Base-by-base conservation (phyloP, 2,888 invertebrate species). In the Acanthosepion esculentum region DNA sequence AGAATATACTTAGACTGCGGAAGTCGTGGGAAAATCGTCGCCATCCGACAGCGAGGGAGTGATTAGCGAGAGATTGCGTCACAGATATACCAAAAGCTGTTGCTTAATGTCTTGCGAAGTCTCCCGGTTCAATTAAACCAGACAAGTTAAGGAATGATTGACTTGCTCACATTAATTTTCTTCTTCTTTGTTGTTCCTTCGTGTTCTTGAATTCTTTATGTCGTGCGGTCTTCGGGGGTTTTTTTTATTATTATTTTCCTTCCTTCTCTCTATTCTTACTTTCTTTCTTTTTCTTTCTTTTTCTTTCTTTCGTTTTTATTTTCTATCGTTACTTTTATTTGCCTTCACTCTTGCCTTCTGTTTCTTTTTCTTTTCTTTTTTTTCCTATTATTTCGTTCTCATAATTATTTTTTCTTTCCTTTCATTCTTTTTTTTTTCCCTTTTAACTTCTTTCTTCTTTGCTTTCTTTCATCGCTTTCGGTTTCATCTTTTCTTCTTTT, bases 21-120 rank as follows among this genome's bases (percentile, higher is more conserved):
- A 78, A 78, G n/a, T 78, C 78, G 78, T 78, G 78, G 78, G 78
- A 78, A 78, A 78, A 78, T n/a, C 33, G 33, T n/a, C n/a, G n/a
- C n/a, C 23, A 10, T n/a, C 33, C n/a, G 78, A 78, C 78, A n/a
- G 78, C n/a, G n/a, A 78, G 33, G n/a, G 78, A n/a, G 78, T 78
- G 33, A 78, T 78, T 78, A 78, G 15, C 78, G n/a, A 12, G 15
- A 33, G 33, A 78, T 78, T 78, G n/a, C 33, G 18, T 78, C 78
- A 78, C 78, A 78, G n/a, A 78, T 78, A 78, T 78, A 78, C 78
- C 78, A n/a, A 78, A 33, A n/a, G 18, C 78, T 78, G 2, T 33
- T 78, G n/a, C 78, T 78, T n/a, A 78, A 78, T 78, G 78, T 33
- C 78, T 78, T 78, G 78, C n/a, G 15, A 78, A 78, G 78, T 78